Evolutionary conservation across 2,888 invertebrate species (phyloP).

Genomic region (Dryomyza anilis): DNA sequence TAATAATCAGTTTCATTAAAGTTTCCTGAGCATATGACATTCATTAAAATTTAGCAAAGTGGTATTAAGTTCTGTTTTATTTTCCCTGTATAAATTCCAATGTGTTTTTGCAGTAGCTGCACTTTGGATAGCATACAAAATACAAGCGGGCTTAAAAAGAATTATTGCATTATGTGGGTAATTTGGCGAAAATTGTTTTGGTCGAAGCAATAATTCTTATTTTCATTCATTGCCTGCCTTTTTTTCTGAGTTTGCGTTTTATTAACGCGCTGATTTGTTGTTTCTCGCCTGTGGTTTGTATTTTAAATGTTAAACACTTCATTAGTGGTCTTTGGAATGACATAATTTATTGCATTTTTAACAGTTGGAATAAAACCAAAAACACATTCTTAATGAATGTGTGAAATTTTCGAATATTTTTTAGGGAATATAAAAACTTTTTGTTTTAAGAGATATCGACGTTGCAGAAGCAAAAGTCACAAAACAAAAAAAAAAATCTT

Average conservation of each 20-base stretch:
- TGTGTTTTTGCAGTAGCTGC: too few species aligned
- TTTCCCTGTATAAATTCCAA: neutral
- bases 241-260: neutral
- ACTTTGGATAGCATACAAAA: too few species aligned
- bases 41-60: too few species aligned
- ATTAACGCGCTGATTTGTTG: neutral
- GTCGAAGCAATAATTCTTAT: conserved; percentile 4
- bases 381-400: neutral
- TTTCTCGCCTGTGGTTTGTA: neutral
- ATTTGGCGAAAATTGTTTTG: conserved; percentile 19
- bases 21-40: neutral
- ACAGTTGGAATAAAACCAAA: neutral
- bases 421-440: too few species aligned
- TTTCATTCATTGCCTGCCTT: neutral
- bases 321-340: neutral
- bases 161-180: conserved; percentile 20
- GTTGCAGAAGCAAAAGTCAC: too few species aligned
- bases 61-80: neutral
- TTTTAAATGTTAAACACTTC: neutral
- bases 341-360: conserved; percentile 8
- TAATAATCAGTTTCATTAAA: too few species aligned
- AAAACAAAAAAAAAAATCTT: too few species aligned
- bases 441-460: too few species aligned
- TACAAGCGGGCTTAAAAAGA: conserved; percentile 2
- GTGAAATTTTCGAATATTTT: conserved; percentile 1